Conservation (phyloP, 2,888 invertebrate species). For the Agriopis leucophaearia region DNA sequence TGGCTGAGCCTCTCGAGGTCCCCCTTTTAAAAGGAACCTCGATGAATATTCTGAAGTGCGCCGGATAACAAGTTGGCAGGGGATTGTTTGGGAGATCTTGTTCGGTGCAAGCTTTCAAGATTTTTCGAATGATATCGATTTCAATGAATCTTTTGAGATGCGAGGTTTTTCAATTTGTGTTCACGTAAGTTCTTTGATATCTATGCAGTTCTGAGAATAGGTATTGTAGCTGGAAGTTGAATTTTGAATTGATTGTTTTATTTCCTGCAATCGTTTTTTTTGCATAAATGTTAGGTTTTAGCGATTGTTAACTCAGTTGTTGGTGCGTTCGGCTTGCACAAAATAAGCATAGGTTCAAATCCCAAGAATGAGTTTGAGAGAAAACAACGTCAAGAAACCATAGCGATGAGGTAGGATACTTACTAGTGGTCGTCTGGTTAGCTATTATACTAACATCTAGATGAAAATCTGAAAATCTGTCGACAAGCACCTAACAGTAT, state of each 20-base stretch:
- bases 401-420: no score
- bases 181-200: background rate
- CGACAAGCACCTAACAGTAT: no score
- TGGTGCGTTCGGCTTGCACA: no score
- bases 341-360: no score
- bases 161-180: constrained; percentile 12
- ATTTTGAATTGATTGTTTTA: background rate
- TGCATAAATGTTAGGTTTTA: no score
- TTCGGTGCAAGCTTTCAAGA: constrained; percentile 25
- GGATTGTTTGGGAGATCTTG: constrained; percentile 31
- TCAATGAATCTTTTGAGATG: constrained; percentile 11
- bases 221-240: background rate
- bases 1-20: constrained; percentile 9
- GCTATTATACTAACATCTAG: no score
- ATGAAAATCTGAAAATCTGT: no score
- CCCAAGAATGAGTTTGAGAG: no score
- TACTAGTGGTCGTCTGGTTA: no score
- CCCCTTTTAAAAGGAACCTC: constrained; percentile 51
- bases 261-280: background rate
- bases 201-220: constrained; percentile 1
- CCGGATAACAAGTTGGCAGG: constrained; percentile 44
- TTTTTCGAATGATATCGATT: constrained; percentile 25
- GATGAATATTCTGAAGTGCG: constrained; percentile 51
- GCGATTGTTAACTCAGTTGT: background rate
- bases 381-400: no score